Conservation (phyloP, 2,797 vertebrate species). For the Clarias platycephalus region DNA sequence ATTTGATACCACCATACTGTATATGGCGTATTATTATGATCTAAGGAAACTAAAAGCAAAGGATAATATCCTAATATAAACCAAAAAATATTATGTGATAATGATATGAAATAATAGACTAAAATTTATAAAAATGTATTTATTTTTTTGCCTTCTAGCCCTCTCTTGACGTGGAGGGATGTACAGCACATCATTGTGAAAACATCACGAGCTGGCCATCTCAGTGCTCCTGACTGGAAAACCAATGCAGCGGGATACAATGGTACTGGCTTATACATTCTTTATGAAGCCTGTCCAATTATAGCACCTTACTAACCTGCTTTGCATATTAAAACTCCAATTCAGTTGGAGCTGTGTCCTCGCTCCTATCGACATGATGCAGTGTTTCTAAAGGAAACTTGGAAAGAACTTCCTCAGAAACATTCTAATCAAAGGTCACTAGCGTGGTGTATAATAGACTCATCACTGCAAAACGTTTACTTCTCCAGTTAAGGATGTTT, state of each 20-base stretch:
- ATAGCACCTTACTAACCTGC: not conserved
- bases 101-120: too few species aligned
- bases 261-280: conserved; percentile 70
- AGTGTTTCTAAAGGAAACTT: not conserved
- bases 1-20: conserved; percentile 69
- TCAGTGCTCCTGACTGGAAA: conserved; percentile 98
- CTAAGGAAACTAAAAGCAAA: not conserved
- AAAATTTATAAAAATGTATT: not conserved
- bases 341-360: not conserved
- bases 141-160: conserved; percentile 68
- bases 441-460: not conserved
- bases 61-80: not conserved
- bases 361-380: not conserved
- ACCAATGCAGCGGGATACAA: conserved; percentile 98
- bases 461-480: not conserved
- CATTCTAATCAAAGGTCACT: not conserved
- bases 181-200: conserved; percentile 98
- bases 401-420: not conserved
- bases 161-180: conserved; percentile 92
- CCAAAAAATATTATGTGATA: not conserved
- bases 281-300: conserved; percentile 5
- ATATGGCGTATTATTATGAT: conserved; percentile 24
- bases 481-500: not conserved
- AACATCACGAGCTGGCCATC: conserved; percentile 93
- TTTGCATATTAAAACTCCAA: not conserved